Percentiles rank a stretch among this genome's conserved stretches.
Conservation (phyloP, 2,888 invertebrate species). For the Andrena chrysosceles region DNA sequence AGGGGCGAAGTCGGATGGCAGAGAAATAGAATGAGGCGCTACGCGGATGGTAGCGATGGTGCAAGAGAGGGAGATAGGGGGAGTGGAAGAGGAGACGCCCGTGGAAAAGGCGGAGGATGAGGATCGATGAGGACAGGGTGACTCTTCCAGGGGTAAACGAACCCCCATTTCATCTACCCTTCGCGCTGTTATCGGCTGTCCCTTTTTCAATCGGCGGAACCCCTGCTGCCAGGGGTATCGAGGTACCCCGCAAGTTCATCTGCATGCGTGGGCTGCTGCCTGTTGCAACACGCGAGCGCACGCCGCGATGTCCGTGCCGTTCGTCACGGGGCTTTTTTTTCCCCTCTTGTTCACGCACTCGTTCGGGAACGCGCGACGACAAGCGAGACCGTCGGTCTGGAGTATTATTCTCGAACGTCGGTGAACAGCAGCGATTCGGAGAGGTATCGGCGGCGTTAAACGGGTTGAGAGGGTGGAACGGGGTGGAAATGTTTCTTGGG, state of each 20-base stretch:
- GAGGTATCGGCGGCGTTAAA: constrained; percentile 16
- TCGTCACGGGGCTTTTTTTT: constrained; percentile 26
- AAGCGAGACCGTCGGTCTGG: constrained; percentile 21
- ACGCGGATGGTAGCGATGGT: constrained; percentile 44
- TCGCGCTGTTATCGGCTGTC: constrained; percentile 77
- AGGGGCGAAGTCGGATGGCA: constrained; percentile 21
- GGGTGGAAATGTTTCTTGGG: constrained; percentile 23
- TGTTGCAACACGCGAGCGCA: constrained; percentile 53
- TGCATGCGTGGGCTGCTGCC: constrained; percentile 58
- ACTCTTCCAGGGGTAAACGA: constrained; percentile 77
- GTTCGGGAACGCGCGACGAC: constrained; percentile 25
- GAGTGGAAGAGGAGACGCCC: constrained; percentile 58
- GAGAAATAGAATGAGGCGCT: constrained; percentile 60
- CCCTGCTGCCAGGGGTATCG: constrained; percentile 62
- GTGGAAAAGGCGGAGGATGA: constrained; percentile 68
- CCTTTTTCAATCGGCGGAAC: constrained; percentile 77
- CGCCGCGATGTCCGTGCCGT: constrained; percentile 31
- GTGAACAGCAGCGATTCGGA: constrained; percentile 4
- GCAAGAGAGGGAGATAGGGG: constrained; percentile 46
- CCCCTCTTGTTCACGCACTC: constrained; percentile 15
- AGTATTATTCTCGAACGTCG: constrained; percentile 31
- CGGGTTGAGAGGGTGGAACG: background rate
- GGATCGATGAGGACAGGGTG: constrained; percentile 74
- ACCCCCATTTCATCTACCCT: constrained; percentile 76
- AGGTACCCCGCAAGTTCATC: constrained; percentile 55